phyloP scores from a whole-genome alignment of 2,888 invertebrate genomes.

The Temnothorax rugatulus region DNA sequence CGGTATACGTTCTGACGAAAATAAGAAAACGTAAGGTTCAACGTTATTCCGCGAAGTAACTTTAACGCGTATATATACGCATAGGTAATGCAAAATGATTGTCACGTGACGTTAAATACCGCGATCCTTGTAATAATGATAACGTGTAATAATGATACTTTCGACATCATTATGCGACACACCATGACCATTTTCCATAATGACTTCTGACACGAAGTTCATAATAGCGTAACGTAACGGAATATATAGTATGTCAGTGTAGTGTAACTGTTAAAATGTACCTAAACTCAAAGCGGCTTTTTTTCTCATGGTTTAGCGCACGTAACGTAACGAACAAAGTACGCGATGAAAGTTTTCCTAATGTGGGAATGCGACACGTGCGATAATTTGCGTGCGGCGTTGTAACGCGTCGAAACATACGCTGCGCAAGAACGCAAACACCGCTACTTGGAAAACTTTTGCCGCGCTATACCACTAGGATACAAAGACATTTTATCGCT shows the following conservation, averaged over 20 bases:
- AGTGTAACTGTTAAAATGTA: background rate
- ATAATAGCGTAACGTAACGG: background rate
- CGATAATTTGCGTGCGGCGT: slow-evolving; percentile 71
- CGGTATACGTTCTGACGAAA: slow-evolving; percentile 39
- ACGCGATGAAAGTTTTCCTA: slow-evolving; percentile 69
- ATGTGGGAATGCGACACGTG: slow-evolving; percentile 75
- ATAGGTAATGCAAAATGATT: slow-evolving; percentile 19
- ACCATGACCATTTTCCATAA: background rate
- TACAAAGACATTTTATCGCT: slow-evolving; percentile 64
- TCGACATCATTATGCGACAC: background rate
- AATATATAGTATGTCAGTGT: background rate
- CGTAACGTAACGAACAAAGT: slow-evolving; percentile 45
- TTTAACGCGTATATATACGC: background rate
- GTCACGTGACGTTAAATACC: background rate
- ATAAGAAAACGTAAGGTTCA: background rate
- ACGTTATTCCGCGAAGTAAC: slow-evolving; percentile 18
- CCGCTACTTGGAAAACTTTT: slow-evolving; percentile 68
- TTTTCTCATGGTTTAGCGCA: slow-evolving; percentile 4
- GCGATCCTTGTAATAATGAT: background rate
- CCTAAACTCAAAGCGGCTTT: slow-evolving; percentile 8
- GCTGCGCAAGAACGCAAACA: slow-evolving; percentile 66
- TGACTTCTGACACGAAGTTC: background rate
- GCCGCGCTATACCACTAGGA: slow-evolving; percentile 49
- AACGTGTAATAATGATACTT: background rate
- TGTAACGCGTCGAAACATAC: slow-evolving; percentile 72